Percentiles rank a stretch among this genome's conserved stretches.
Conservation (phyloP, 2,797 vertebrate species). For the Ataeniobius toweri region DNA sequence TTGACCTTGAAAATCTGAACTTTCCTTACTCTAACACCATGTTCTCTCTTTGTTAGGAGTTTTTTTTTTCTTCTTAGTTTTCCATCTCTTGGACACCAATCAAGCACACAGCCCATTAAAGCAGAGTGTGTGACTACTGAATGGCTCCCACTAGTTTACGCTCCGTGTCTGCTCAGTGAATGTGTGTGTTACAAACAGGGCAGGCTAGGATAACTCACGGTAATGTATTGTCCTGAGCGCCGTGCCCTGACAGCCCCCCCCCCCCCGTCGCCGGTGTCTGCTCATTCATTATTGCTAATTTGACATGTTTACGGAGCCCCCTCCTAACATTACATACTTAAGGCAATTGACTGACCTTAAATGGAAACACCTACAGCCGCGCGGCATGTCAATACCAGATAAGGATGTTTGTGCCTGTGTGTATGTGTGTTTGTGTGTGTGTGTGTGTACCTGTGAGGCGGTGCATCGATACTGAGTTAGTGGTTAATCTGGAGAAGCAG, state of each 20-base stretch:
- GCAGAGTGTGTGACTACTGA: conserved; percentile 84
- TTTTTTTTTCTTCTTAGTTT: conserved; percentile 30
- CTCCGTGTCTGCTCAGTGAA: conserved; percentile 49
- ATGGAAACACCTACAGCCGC: conserved; percentile 79
- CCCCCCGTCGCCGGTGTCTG: conserved; percentile 51
- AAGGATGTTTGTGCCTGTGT: conserved; percentile 65
- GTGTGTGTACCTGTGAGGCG: conserved; percentile 53
- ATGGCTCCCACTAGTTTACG: conserved; percentile 81
- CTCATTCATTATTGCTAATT: conserved; percentile 84
- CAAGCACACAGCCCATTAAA: conserved; percentile 71
- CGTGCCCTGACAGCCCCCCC: conserved; percentile 72
- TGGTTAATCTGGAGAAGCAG: conserved; percentile 77
- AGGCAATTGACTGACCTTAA: conserved; percentile 82
- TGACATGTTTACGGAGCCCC: conserved; percentile 83
- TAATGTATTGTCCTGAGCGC: conserved; percentile 79
- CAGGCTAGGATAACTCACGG: conserved; percentile 78
- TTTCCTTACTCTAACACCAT: conserved; percentile 23
- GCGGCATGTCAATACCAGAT: conserved; percentile 73
- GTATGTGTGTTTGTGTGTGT: conserved; percentile 24
- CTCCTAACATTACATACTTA: conserved; percentile 84
- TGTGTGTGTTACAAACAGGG: conserved; percentile 63
- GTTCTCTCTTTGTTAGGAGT: conserved; percentile 1
- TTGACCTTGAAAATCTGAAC: conserved; percentile 20
- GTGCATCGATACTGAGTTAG: conserved; percentile 81
- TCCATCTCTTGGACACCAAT: conserved; percentile 58